Conservation (phyloP, 2,113 vertebrate species). For the Orcinus orca region DNA sequence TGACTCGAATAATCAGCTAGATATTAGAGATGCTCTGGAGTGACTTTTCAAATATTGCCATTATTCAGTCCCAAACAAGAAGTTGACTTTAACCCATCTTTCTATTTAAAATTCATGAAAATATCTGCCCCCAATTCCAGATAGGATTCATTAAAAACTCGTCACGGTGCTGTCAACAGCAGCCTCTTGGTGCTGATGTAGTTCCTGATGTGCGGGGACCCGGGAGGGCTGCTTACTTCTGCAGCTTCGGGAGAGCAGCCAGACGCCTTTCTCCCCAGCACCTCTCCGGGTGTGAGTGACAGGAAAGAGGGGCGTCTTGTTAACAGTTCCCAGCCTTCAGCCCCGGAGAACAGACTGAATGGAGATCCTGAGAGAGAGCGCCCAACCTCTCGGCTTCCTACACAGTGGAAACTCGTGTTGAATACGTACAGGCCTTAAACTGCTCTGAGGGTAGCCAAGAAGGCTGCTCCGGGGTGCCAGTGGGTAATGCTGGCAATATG, state of each 20-base stretch:
- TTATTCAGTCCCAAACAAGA: background rate
- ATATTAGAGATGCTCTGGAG: background rate
- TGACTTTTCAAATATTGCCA: background rate
- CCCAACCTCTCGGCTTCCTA: background rate
- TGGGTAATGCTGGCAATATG: rapidly evolving
- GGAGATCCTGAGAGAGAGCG: background rate
- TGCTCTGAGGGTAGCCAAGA: background rate
- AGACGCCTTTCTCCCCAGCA: rapidly evolving
- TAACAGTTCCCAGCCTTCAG: rapidly evolving
- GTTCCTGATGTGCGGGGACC: rapidly evolving
- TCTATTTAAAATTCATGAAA: background rate
- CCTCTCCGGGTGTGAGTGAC: background rate
- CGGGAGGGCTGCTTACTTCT: rapidly evolving
- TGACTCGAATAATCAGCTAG: background rate
- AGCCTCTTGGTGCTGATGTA: background rate
- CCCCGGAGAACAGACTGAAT: background rate
- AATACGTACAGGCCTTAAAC: background rate
- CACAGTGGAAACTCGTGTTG: background rate
- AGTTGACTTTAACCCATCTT: background rate
- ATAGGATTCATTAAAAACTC: background rate
- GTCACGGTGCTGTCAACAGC: background rate
- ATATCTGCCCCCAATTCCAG: background rate
- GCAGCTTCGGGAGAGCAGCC: background rate
- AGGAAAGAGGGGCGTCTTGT: background rate
- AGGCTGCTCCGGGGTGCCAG: background rate